Evolutionary conservation across 2,113 vertebrate species (phyloP), one percentile per base, ranked within the genome.

Genomic region (Pristiophorus japonicus): DNA sequence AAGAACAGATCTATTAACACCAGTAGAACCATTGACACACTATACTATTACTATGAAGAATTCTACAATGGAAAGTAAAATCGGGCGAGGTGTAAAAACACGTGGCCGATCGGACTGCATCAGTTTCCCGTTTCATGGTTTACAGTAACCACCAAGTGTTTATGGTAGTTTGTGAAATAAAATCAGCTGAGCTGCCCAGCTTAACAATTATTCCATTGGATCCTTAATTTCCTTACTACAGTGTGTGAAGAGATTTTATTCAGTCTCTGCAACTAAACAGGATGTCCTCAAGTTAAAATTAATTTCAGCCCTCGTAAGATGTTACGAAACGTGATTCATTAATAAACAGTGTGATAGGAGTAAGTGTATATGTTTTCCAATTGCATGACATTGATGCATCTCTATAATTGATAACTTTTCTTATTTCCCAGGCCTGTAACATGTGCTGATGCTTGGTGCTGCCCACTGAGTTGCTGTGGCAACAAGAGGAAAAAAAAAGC

Each of bases 381-480:
- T 63, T 38, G 59, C 4, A 42, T 38, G n/a, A 65, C 1, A 27
- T 14, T 45, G 87, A 24, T 45, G 65, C n/a, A 30, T 38, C 38
- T 67, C 22, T 34, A n/a, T 94, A 70, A 67, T 73, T 27, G 34
- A 94, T 34, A 27, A 92, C 45, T 94, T 67, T 70, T 73, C 66
- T 62, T 70, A 65, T 73, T 73, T 70, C 45, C 42, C 93, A 94
- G 93, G 93, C 93, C 93, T 94, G 93, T 94, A 94, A 94, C 65
- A 70, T 70, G 66, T 27, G 66, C 65, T 94, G 66, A 24, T 94
- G 93, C 73, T 34, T 73, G 66, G 45, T 70, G 93, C 93, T 94
- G 93, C 93, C 93, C 30, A 70, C 66, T 67, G 93, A 94, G 93
- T 94, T 94, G 93, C 93, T 94, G 66, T 73, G 93, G 93, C 93